Conservation (phyloP, 2,888 invertebrate species). For the Macropis europaea region DNA sequence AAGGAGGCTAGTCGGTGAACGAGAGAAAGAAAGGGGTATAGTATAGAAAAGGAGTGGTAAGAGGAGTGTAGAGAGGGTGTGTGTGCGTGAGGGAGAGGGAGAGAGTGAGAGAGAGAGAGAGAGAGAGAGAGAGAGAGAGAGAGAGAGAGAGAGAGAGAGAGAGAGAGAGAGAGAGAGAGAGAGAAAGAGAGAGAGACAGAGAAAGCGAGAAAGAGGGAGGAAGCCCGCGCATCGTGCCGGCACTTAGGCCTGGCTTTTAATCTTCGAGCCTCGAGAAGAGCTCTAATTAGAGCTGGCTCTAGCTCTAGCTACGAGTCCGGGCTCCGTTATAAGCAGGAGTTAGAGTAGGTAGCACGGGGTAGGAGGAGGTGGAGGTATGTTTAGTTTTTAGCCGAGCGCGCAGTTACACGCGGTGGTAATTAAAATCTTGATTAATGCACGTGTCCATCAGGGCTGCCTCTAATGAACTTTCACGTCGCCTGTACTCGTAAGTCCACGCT, state of each 20-base stretch:
- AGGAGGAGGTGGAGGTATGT: conserved; percentile 66
- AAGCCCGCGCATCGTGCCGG: conserved; percentile 66
- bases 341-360: conserved; percentile 59
- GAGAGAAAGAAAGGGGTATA: not conserved
- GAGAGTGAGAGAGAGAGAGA: conserved; percentile 9
- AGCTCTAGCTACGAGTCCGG: conserved; percentile 63
- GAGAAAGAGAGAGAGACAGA: conserved; percentile 26
- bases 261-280: conserved; percentile 74
- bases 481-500: conserved; percentile 65
- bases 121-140: conserved; percentile 21
- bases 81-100: conserved; percentile 7
- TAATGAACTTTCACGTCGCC: conserved; percentile 77
- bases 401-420: conserved; percentile 76
- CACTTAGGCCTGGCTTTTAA: conserved; percentile 69
- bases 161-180: conserved; percentile 25
- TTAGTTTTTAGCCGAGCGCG: conserved; percentile 74
- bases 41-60: conserved; percentile 1
- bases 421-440: conserved; percentile 79
- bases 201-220: conserved; percentile 36
- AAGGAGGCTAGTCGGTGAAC: not conserved
- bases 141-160: not conserved
- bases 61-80: conserved; percentile 16
- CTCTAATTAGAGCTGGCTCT: conserved; percentile 77
- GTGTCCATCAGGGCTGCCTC: conserved; percentile 75
- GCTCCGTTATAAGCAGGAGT: conserved; percentile 67